phyloP scores from a whole-genome alignment of 2,888 invertebrate species.

The Orthosia gracilis region DNA sequence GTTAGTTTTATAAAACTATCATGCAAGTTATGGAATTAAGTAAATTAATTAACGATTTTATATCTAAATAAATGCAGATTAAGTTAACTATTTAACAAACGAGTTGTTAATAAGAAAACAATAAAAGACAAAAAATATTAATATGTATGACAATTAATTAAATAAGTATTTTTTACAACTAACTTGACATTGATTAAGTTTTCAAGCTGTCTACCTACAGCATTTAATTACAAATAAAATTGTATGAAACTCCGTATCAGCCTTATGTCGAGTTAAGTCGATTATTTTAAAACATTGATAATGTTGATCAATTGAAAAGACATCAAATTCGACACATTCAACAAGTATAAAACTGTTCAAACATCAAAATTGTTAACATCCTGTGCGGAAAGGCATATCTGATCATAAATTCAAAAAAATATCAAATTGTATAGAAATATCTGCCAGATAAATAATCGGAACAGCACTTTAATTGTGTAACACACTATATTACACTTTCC shows the following conservation, averaged over 20 bases:
- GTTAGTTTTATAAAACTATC: slow-evolving; percentile 26
- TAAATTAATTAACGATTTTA: slow-evolving; percentile 17
- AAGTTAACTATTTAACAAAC: slow-evolving; percentile 10
- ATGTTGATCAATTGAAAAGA: slow-evolving; percentile 8
- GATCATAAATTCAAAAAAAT: neutral
- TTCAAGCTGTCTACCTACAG: slow-evolving; percentile 4
- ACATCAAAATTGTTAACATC: neutral
- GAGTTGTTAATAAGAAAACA: slow-evolving; percentile 14
- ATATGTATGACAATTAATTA: slow-evolving; percentile 10
- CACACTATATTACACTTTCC: too few species aligned
- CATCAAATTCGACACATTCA: neutral
- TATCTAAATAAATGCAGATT: slow-evolving; percentile 34
- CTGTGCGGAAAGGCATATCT: neutral
- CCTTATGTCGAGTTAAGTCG: slow-evolving; percentile 34
- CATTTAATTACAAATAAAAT: slow-evolving; percentile 14
- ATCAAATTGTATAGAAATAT: neutral
- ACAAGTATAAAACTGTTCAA: slow-evolving; percentile 3
- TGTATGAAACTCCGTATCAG: slow-evolving; percentile 34
- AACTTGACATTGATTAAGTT: slow-evolving; percentile 6
- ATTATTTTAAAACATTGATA: slow-evolving; percentile 20
- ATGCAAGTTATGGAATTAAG: slow-evolving; percentile 37
- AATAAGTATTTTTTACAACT: slow-evolving; percentile 18
- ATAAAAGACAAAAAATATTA: neutral
- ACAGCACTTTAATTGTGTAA: neutral
- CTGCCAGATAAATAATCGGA: slow-evolving; percentile 1